phyloP scores from a whole-genome alignment of 2,888 invertebrate species.

The Myopa tessellatipennis region DNA sequence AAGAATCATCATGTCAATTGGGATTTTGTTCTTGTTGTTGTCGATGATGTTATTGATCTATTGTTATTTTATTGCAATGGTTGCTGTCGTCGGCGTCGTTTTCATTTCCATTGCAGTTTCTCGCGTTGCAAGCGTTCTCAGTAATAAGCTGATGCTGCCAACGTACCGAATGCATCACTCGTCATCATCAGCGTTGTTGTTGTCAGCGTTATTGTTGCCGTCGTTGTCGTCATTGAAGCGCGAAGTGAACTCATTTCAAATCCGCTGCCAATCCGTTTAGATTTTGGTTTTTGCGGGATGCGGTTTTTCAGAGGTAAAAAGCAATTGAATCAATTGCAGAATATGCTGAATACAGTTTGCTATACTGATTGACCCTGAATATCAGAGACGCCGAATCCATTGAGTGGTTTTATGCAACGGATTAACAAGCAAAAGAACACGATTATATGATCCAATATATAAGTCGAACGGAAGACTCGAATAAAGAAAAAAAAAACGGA shows the following conservation, averaged over 20 bases:
- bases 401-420: not conserved
- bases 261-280: slow-evolving; percentile 6
- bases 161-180: not conserved
- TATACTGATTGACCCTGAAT: not conserved
- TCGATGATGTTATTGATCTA: too few species aligned
- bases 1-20: slow-evolving; percentile 22
- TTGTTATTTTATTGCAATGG: not conserved
- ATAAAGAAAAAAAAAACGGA: too few species aligned
- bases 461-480: too few species aligned
- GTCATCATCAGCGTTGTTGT: slow-evolving; percentile 16
- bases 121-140: not conserved
- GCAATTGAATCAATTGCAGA: not conserved
- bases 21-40: slow-evolving; percentile 33
- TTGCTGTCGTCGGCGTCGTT: slow-evolving; percentile 28
- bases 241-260: not conserved
- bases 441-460: too few species aligned
- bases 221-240: slow-evolving; percentile 2
- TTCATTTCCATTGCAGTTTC: not conserved
- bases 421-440: too few species aligned
- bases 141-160: not conserved
- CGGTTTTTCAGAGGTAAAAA: not conserved
- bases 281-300: not conserved
- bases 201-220: not conserved
- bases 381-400: not conserved
- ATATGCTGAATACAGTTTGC: not conserved